phyloP scores from a whole-genome alignment of 2,888 invertebrate species.

The Zele albiditarsus region DNA sequence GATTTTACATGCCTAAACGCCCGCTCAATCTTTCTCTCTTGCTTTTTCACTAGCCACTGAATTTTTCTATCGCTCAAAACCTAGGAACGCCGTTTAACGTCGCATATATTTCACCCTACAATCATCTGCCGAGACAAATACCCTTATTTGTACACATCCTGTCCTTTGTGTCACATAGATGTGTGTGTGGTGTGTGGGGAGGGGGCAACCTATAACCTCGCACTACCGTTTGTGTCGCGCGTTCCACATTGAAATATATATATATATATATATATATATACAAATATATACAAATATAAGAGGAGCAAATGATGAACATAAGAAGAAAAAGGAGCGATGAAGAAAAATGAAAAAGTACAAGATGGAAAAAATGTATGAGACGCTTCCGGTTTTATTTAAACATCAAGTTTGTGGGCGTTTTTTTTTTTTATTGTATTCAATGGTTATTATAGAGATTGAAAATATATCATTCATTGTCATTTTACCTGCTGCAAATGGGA shows the following conservation, averaged over 20 bases:
- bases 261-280: not conserved
- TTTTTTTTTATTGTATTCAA: not conserved
- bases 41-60: constrained; percentile 24
- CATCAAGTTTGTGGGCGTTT: constrained; percentile 23
- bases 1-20: constrained; percentile 46
- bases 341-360: constrained; percentile 35
- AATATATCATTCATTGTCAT: constrained; percentile 5
- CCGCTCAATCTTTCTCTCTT: constrained; percentile 39
- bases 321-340: constrained; percentile 13
- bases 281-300: not conserved
- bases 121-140: constrained; percentile 69
- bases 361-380: not conserved
- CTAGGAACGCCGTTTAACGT: constrained; percentile 57
- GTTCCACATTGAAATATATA: constrained; percentile 18
- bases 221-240: constrained; percentile 37
- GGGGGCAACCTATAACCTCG: constrained; percentile 50
- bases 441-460: not conserved
- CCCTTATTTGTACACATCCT: constrained; percentile 73
- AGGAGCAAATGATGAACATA: constrained; percentile 30
- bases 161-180: constrained; percentile 65
- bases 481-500: constrained; percentile 39
- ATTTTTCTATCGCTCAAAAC: constrained; percentile 23
- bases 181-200: not conserved
- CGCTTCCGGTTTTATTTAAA: constrained; percentile 18
- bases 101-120: constrained; percentile 68